Percentiles rank a stretch among this genome's conserved stretches.
phyloP scores from a whole-genome alignment of 2,888 invertebrate species.

The Eudemis profundana region DNA sequence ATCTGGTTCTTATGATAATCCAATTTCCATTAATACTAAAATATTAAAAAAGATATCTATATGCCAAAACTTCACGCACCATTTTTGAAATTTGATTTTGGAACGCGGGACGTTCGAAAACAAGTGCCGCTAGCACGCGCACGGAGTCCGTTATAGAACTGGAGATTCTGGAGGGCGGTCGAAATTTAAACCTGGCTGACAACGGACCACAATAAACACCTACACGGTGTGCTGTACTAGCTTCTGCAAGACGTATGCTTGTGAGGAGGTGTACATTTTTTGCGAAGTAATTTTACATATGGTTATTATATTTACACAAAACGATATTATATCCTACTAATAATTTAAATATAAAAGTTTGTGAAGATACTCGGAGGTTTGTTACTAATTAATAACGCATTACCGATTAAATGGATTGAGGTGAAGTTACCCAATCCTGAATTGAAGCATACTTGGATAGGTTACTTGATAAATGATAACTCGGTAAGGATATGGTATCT shows the following conservation, averaged over 20 bases:
- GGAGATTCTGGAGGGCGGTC: slow-evolving; percentile 62
- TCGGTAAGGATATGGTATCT: too few species aligned
- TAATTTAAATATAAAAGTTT: too few species aligned
- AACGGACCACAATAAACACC: slow-evolving; percentile 52
- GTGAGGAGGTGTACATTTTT: slow-evolving; percentile 40
- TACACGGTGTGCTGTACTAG: slow-evolving; percentile 45
- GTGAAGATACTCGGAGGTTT: too few species aligned
- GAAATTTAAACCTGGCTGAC: slow-evolving; percentile 64
- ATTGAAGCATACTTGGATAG: too few species aligned
- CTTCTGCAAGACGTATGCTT: slow-evolving; percentile 54
- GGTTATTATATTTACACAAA: too few species aligned
- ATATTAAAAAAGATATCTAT: neutral
- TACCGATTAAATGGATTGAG: too few species aligned
- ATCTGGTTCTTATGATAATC: too few species aligned
- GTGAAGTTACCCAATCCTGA: too few species aligned
- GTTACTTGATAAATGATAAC: too few species aligned
- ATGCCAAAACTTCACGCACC: slow-evolving; percentile 59
- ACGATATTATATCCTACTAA: too few species aligned
- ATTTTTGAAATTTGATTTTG: slow-evolving; percentile 59
- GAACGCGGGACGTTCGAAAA: slow-evolving; percentile 46
- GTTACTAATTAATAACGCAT: too few species aligned
- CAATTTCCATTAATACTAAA: neutral
- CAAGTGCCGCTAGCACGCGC: slow-evolving; percentile 62
- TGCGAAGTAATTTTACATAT: too few species aligned
- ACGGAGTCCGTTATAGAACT: slow-evolving; percentile 64